Percentiles rank a stretch among this genome's conserved stretches.
These are phyloP conservation scores for Phoeniculus purpureus DNA, from an alignment of 2,797 vertebrate species.

Conservation along the genomic window DNA sequence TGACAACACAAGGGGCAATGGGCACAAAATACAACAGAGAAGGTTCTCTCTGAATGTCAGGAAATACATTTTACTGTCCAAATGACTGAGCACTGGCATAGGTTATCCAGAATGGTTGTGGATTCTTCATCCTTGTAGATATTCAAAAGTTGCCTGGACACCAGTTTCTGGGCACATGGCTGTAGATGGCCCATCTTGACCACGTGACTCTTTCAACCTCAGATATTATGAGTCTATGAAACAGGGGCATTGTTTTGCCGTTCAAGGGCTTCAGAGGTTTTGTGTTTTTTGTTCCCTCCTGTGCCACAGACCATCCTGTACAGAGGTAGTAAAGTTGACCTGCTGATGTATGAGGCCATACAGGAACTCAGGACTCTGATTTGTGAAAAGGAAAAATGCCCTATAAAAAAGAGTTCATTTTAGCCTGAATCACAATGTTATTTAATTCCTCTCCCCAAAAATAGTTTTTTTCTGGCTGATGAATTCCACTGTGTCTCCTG, in stretches of 20 bases:
- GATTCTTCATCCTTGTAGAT: too few species aligned
- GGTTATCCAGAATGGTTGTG: background rate
- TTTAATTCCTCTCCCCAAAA: background rate
- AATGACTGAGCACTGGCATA: background rate
- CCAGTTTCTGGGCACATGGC: background rate
- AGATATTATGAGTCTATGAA: background rate
- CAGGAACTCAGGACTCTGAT: background rate
- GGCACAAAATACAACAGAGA: background rate
- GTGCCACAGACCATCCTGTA: background rate
- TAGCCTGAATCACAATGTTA: background rate
- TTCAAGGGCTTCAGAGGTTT: background rate
- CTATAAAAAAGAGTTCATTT: background rate
- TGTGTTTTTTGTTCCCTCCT: background rate
- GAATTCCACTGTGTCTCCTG: background rate
- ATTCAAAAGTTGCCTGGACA: background rate
- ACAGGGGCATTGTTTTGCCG: background rate
- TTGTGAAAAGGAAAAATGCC: background rate
- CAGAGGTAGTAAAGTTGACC: background rate
- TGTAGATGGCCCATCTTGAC: background rate
- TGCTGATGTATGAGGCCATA: accelerated
- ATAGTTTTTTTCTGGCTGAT: background rate
- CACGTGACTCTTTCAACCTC: background rate
- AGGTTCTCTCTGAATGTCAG: background rate
- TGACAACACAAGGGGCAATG: background rate
- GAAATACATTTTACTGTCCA: background rate